A percentile compares a stretch with the other conserved stretches of the same genome.
Evolutionary conservation across 2,888 invertebrate genomes (phyloP).

Genomic region (Pristionchus maxplancki): DNA sequence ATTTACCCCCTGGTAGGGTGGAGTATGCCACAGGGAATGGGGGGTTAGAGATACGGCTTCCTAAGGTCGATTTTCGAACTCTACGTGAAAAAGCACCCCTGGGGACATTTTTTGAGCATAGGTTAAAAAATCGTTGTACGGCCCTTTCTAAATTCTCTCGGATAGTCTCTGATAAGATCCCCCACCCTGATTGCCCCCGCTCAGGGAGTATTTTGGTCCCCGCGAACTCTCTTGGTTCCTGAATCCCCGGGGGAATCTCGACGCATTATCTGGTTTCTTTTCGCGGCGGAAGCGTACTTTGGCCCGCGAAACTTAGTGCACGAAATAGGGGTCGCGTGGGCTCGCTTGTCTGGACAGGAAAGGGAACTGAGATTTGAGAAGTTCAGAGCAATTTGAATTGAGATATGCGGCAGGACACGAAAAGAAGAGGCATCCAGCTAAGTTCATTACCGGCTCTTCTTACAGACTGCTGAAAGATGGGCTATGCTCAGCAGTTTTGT

Average conservation of each 20-base stretch:
- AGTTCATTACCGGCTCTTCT: background rate
- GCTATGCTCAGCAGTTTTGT: too few relatives aligned
- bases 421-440: background rate
- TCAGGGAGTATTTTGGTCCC: conserved; percentile 2
- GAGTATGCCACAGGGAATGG: too few relatives aligned
- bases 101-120: too few relatives aligned
- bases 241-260: background rate
- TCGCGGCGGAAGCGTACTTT: background rate
- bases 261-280: background rate
- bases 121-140: too few relatives aligned
- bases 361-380: background rate
- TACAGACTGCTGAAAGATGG: background rate
- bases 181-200: background rate
- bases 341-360: background rate
- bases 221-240: background rate
- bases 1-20: too few relatives aligned
- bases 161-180: too few relatives aligned
- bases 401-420: background rate
- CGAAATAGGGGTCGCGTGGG: background rate
- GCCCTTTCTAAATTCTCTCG: too few relatives aligned
- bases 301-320: background rate
- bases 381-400: background rate
- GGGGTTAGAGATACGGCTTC: too few relatives aligned
- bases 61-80: too few relatives aligned
- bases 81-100: too few relatives aligned